Conservation (phyloP, 2,797 vertebrate genomes). For the Ptychadena robeensis region DNA sequence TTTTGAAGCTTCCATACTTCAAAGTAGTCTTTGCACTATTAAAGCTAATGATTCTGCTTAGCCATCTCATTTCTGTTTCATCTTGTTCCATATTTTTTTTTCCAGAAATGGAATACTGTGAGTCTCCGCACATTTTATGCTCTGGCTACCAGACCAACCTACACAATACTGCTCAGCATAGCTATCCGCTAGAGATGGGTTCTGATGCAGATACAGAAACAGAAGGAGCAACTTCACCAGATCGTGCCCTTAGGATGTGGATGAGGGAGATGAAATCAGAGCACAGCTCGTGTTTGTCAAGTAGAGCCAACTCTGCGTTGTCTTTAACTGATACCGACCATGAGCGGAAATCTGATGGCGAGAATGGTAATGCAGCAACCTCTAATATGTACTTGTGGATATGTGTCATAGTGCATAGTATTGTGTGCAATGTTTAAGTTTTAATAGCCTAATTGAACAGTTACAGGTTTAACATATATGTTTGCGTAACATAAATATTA, state of each 20-base stretch:
- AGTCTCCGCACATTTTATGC: conserved; percentile 83
- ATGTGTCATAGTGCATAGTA: conserved; percentile 27
- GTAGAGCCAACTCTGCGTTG: conserved; percentile 93
- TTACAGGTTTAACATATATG: background rate
- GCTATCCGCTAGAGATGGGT: conserved; percentile 86
- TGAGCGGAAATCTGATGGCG: conserved; percentile 94
- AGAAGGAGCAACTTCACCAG: conserved; percentile 88
- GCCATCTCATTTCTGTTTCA: conserved; percentile 2
- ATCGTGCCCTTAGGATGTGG: conserved; percentile 93
- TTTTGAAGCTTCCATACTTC: background rate
- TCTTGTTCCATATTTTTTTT: conserved; percentile 43
- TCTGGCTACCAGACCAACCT: conserved; percentile 85
- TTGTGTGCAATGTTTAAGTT: background rate
- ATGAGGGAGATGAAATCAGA: conserved; percentile 94
- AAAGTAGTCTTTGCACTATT: background rate
- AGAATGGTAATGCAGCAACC: conserved; percentile 85
- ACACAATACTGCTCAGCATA: conserved; percentile 77
- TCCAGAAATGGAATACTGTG: conserved; percentile 90
- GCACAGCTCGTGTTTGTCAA: conserved; percentile 94
- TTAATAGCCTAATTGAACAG: background rate
- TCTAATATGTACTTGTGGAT: conserved; percentile 11
- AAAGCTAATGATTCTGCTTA: background rate
- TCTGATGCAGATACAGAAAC: conserved; percentile 94
- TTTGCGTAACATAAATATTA: background rate
- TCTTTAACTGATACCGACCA: conserved; percentile 98